Evolutionary conservation across 2,888 invertebrate species (phyloP), one percentile per base, ranked within the genome.

Genomic region (Aromia moschata): DNA sequence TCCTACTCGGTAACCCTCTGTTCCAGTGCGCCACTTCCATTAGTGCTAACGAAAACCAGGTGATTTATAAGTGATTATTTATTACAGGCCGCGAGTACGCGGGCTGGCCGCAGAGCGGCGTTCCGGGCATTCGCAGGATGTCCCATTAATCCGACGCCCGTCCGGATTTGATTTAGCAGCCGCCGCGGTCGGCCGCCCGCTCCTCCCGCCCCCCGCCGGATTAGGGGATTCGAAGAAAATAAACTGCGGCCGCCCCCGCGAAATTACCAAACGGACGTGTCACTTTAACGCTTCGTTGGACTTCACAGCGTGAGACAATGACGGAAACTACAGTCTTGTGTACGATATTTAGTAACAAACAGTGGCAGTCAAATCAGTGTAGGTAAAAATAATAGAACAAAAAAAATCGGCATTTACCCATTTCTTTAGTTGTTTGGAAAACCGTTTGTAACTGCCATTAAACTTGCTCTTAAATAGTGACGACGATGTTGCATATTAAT

Each of bases 121-220:
- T 44, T 53, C 53, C 36, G 14, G 44, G 40, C 53, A 44, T 53
- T 36, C 20, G 43, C 44, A 44, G 31, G 31, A 15, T 53, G 53
- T 52, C 44, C 38, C 46, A 56, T 56, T 46, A 5, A 56, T 56
- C 49, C 43, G 20, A 16, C 20, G 33, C 16, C 41, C 43, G 25
- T 43, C 49, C 41, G 40, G 37, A 56, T 56, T 49, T 43, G 49
- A 56, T 12, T 43, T 43, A 43, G 18, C 17, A 11, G 41, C 17
- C 10, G n/a, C 11, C 10, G 18, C 17, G 41, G 17, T n/a, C n/a
- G n/a, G n/a, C n/a, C n/a, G n/a, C n/a, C n/a, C n/a, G n/a, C n/a
- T n/a, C n/a, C n/a, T n/a, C 17, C 16, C 17, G 18, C 12, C 20
- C 12, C 12, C 20, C 12, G 20, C 14, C 12, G 7, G 20, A 43